Percentiles rank a stretch among this genome's conserved stretches.
Conservation (phyloP, 2,797 vertebrate genomes). For the Crax fasciolata region DNA sequence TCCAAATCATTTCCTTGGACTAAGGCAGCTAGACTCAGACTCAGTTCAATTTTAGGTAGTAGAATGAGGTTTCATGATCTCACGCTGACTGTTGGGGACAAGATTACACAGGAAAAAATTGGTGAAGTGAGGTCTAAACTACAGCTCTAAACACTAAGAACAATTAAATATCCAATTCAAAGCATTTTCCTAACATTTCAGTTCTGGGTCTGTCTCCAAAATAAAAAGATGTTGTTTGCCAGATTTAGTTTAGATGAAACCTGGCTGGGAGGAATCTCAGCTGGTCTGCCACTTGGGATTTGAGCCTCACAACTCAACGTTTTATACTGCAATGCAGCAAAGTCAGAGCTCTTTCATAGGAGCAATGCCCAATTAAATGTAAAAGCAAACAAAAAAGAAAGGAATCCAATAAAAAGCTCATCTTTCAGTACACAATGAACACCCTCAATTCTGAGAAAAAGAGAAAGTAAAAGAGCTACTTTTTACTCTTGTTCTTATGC, state of each 20-base stretch:
- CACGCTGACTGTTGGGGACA: not conserved
- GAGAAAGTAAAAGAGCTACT: not conserved
- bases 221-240: not conserved
- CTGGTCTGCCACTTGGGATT: not conserved
- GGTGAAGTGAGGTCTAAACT: not conserved
- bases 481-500: not conserved
- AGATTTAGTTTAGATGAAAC: not conserved
- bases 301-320: not conserved
- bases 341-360: not conserved
- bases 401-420: not conserved
- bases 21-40: not conserved
- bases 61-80: not conserved
- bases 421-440: not conserved
- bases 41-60: not conserved
- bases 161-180: not conserved
- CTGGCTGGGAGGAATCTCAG: not conserved
- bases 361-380: not conserved
- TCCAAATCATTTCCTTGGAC: not conserved
- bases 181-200: not conserved
- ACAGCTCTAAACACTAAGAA: not conserved
- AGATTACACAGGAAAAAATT: not conserved
- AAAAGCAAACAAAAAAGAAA: not conserved
- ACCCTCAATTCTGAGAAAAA: not conserved
- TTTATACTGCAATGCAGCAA: conserved; percentile 23
- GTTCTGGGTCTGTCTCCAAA: not conserved